Evolutionary conservation across 2,797 vertebrate species (phyloP), one percentile per base, ranked within the genome.

Genomic region (Falco naumanni): DNA sequence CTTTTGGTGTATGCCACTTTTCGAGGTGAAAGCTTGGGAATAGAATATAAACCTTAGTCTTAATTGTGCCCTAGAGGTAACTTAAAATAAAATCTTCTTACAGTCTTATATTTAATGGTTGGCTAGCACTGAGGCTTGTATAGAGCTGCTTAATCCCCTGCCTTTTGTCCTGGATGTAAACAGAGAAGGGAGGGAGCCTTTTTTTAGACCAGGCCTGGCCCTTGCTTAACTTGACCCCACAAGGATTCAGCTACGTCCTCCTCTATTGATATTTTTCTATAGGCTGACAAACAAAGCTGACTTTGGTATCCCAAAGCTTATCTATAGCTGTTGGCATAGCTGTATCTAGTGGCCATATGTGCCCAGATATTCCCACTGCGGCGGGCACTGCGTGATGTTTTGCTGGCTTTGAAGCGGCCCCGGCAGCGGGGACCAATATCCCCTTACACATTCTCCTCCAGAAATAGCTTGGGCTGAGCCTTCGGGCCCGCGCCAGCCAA

Each of bases 381-480:
- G 56, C 53, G 19, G 63, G 53, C 14, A 39, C 65, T 78, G 57
- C 71, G 47, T 5, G 68, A 43, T 25, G 54, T 56, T 50, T 54
- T 10, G 31, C 11, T 5, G 64, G 74, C 90, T 85, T 74, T 74
- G 90, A 84, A 65, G 3, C 74, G 8, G 3, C 74, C 59, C 75
- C 64, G 4, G 89, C 91, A 71, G 75, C 12, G 1, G 13, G 16
- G 50, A 79, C 10, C 1, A 3, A 69, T 75, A 91, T 96, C 88
- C 69, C 80, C 83, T 96, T 95, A 84, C 93, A 80, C 92, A 91
- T 95, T 96, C 94, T 66, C 56, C 76, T 91, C 92, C 90, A 37
- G 24, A 90, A 96, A 96, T 96, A 96, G 90, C 56, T 37, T 12
- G 7, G 43, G 48, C 56, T 87, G 78, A 89, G 93, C 90, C 63